These are phyloP conservation scores for Quadriops clusia DNA, from an alignment of 2,888 invertebrate species.

Conservation along the genomic window DNA sequence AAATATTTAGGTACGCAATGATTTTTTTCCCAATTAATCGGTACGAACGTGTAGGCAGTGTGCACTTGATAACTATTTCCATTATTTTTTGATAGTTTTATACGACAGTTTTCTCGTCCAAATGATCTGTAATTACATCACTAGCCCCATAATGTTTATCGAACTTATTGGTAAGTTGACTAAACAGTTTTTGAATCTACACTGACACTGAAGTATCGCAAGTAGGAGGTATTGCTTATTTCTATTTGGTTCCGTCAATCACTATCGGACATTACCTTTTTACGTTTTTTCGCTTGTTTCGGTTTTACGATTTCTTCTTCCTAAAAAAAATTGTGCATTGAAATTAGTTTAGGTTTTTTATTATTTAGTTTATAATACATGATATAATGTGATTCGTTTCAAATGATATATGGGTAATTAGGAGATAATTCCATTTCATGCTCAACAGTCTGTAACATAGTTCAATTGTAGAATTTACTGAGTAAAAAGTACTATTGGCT, in stretches of 20 bases:
- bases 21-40: conserved; percentile 12
- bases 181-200: conserved; percentile 5
- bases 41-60: conserved; percentile 24
- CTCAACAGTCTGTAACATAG: too few species aligned
- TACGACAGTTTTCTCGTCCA: too few species aligned
- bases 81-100: background rate
- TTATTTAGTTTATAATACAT: too few species aligned
- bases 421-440: too few species aligned
- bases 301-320: conserved; percentile 87
- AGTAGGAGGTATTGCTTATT: conserved; percentile 11
- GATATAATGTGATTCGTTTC: too few species aligned
- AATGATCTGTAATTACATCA: conserved; percentile 19
- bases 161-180: conserved; percentile 6
- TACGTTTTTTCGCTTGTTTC: conserved; percentile 82
- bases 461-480: too few species aligned
- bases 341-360: too few species aligned
- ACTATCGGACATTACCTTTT: conserved; percentile 85
- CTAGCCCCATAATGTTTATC: conserved; percentile 20
- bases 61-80: conserved; percentile 14
- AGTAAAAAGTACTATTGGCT: too few species aligned
- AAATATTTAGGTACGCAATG: conserved; percentile 20
- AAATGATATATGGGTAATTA: too few species aligned
- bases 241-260: conserved; percentile 55
- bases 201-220: conserved; percentile 7
- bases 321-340: conserved; percentile 47